These are phyloP conservation scores for Astropecten irregularis DNA, from an alignment of 53 echinoderm and acorn worm genomes.

Conservation along the genomic window DNA sequence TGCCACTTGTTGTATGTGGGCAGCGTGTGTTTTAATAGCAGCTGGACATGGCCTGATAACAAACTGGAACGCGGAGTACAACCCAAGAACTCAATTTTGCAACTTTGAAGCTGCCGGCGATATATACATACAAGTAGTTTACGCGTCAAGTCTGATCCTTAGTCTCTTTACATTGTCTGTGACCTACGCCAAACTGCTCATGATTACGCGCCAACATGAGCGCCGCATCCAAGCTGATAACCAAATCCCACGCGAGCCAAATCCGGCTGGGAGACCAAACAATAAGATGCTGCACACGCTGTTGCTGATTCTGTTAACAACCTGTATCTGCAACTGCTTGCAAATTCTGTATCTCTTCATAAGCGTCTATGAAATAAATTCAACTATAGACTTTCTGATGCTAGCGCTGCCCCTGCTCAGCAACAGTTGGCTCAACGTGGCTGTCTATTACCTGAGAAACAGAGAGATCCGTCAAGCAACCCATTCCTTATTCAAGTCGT, in stretches of 20 bases:
- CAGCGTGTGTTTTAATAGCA: not conserved
- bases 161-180: constrained; percentile 7
- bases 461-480: constrained; percentile 9
- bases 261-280: not conserved
- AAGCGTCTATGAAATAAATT: not conserved
- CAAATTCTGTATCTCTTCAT: not conserved
- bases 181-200: constrained; percentile 9
- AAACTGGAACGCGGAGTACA: not conserved
- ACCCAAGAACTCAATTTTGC: no score
- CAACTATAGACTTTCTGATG: not conserved
- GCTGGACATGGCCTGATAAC: not conserved
- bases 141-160: no score
- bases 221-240: constrained; percentile 4
- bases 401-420: not conserved
- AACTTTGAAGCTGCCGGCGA: no score
- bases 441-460: constrained; percentile 23
- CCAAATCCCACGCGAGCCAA: not conserved
- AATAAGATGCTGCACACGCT: not conserved
- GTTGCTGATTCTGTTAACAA: not conserved
- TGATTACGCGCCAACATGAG: constrained; percentile 19
- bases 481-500: not conserved
- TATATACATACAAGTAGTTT: no score
- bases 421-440: constrained; percentile 31
- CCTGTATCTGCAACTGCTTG: not conserved
- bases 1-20: constrained; percentile 7